Percentiles rank a stretch among this genome's conserved stretches.
Conservation (phyloP, 2,888 invertebrate genomes). For the Trissolcus japonicus region DNA sequence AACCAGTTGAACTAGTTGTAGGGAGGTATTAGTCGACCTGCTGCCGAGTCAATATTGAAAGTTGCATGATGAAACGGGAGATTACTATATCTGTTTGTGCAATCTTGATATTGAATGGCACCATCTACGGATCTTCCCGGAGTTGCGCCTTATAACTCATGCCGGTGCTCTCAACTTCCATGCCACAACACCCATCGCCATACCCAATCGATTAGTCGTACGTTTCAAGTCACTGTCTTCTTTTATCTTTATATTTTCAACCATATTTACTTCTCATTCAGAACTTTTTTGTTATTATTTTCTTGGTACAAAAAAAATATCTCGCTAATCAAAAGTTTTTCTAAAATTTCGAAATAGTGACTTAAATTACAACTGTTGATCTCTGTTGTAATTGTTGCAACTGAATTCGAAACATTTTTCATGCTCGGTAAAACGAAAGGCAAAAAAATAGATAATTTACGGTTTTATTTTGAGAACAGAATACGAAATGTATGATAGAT, state of each 20-base stretch:
- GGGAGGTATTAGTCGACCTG: constrained; percentile 60
- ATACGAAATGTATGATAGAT: no score
- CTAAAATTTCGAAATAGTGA: no score
- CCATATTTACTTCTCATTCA: no score
- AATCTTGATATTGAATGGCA: constrained; percentile 64
- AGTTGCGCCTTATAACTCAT: constrained; percentile 48
- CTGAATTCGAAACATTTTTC: neutral
- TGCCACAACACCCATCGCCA: constrained; percentile 35
- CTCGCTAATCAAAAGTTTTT: no score
- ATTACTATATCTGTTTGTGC: constrained; percentile 60
- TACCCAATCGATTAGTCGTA: constrained; percentile 50
- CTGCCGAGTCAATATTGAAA: constrained; percentile 63
- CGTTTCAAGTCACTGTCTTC: constrained; percentile 10
- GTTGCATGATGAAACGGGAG: constrained; percentile 56
- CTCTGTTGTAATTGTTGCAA: no score
- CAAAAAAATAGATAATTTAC: no score
- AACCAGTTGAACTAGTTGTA: constrained; percentile 53
- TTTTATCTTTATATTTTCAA: no score
- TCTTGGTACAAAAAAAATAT: no score
- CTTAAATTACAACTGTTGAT: no score
- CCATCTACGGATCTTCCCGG: constrained; percentile 54
- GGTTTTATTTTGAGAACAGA: no score
- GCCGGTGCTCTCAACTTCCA: constrained; percentile 24
- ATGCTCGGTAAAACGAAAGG: constrained; percentile 1
- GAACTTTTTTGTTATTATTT: no score